A percentile compares a stretch with the other conserved stretches of the same genome.
These are phyloP conservation scores for Agonopterix alstromeriana DNA, from an alignment of 2,888 invertebrate species.

Conservation along the genomic window DNA sequence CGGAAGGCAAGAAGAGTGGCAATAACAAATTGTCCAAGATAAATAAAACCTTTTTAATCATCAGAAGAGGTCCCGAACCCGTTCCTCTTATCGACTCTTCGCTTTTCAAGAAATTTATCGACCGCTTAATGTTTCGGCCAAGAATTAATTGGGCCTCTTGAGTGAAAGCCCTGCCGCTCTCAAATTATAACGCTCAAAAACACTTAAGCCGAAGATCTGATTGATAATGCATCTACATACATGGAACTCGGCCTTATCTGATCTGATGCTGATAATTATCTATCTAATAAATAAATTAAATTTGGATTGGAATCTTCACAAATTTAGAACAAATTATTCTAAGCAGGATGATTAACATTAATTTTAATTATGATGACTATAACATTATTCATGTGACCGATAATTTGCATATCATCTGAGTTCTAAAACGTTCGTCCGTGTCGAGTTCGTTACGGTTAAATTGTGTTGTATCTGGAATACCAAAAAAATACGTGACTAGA, in stretches of 20 bases:
- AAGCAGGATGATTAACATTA: not conserved
- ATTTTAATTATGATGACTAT: too few species aligned
- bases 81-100: constrained; percentile 46
- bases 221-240: constrained; percentile 22
- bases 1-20: constrained; percentile 65
- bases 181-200: constrained; percentile 54
- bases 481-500: too few species aligned
- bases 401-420: too few species aligned
- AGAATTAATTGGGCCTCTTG: constrained; percentile 59
- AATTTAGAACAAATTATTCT: constrained; percentile 4
- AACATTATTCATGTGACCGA: too few species aligned
- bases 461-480: too few species aligned
- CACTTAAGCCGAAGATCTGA: constrained; percentile 44
- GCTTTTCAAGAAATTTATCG: constrained; percentile 60
- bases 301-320: constrained; percentile 6
- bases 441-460: too few species aligned
- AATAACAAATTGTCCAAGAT: constrained; percentile 74
- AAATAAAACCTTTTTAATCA: constrained; percentile 69
- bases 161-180: constrained; percentile 59
- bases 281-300: constrained; percentile 5
- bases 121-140: constrained; percentile 59
- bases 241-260: constrained; percentile 4
- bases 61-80: constrained; percentile 48
- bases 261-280: constrained; percentile 7
- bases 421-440: too few species aligned